Percentiles rank a stretch among this genome's conserved stretches.
Conservation (phyloP, 2,113 vertebrate genomes). For the Anguilla rostrata region DNA sequence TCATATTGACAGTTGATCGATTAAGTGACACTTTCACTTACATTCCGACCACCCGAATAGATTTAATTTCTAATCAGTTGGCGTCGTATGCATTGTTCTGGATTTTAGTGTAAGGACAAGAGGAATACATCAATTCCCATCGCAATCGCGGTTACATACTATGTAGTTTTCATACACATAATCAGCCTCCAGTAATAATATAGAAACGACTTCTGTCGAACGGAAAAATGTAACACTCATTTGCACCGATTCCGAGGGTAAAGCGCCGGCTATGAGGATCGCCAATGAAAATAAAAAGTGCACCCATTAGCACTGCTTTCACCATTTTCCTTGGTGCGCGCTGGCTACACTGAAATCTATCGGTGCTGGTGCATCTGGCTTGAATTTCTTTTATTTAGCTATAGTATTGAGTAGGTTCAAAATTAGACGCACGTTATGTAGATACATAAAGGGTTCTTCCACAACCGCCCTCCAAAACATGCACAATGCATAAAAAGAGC, state of each 20-base stretch:
- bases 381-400: neutral
- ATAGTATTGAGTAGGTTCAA: neutral
- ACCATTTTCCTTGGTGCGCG: neutral
- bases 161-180: neutral
- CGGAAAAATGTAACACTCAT: neutral
- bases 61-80: neutral
- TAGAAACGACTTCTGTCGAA: neutral
- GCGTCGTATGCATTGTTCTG: neutral
- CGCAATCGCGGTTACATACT: neutral
- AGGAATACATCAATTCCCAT: neutral
- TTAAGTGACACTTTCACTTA: neutral
- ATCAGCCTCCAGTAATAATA: neutral
- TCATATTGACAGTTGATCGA: neutral
- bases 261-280: neutral
- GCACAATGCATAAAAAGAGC: slow-evolving; percentile 3
- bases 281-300: neutral
- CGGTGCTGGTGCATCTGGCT: neutral
- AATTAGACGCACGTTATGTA: neutral
- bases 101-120: slow-evolving; percentile 1
- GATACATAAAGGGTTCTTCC: neutral
- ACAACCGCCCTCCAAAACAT: neutral
- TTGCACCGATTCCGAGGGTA: neutral
- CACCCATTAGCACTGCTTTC: neutral
- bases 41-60: neutral
- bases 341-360: neutral